phyloP scores from a whole-genome alignment of 2,888 invertebrate genomes.

The Hesperia comma region DNA sequence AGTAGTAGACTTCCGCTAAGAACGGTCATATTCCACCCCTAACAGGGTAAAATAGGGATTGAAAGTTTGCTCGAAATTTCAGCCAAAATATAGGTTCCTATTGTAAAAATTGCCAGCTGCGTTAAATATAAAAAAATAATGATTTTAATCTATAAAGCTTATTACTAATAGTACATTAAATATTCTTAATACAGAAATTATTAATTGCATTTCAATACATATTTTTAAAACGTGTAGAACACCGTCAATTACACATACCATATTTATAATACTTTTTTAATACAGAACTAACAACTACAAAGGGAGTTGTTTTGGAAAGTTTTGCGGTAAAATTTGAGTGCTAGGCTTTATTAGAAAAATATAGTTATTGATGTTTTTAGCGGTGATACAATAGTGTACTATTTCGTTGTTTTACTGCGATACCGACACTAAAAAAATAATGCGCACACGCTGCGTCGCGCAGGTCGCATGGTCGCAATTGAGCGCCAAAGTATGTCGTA shows the following conservation, averaged over 20 bases:
- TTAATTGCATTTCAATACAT: no score
- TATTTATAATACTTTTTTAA: constrained; percentile 11
- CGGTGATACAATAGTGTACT: constrained; percentile 50
- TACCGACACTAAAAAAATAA: constrained; percentile 66
- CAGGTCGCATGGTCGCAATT: constrained; percentile 62
- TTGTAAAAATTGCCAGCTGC: no score
- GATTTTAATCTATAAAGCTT: no score
- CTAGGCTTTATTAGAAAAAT: constrained; percentile 31
- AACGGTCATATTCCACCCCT: no score
- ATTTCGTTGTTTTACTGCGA: constrained; percentile 61
- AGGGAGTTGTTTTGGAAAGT: constrained; percentile 3
- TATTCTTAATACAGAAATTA: constrained; percentile 25
- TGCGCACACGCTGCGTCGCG: constrained; percentile 65
- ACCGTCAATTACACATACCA: constrained; percentile 13
- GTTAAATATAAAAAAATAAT: no score
- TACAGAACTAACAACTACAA: background rate
- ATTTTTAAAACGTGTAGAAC: no score
- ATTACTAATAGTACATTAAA: no score
- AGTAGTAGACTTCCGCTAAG: no score
- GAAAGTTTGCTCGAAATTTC: no score
- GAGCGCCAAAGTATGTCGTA: constrained; percentile 75
- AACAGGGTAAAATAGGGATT: no score
- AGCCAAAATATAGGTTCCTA: no score
- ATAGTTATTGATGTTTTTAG: constrained; percentile 46
- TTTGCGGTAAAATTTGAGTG: constrained; percentile 5